Evolutionary conservation across 1,140 invertebrate species (phyloP).

Genomic region (Drosophila rufa): DNA sequence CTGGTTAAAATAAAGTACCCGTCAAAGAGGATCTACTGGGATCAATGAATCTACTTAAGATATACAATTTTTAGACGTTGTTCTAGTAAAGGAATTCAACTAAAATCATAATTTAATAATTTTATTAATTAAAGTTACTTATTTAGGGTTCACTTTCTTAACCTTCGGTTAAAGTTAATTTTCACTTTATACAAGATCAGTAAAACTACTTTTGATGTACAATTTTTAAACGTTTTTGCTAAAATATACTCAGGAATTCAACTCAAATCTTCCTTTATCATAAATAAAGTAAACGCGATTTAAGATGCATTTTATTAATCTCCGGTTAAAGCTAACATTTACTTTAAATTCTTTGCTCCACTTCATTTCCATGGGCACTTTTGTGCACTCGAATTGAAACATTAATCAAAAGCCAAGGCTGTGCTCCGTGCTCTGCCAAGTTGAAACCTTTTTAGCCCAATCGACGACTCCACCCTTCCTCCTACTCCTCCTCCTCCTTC

Average conservation of each 20-base stretch:
- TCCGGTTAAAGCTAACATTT: not conserved
- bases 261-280: too few relatives aligned
- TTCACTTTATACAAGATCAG: not conserved
- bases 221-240: too few relatives aligned
- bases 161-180: not conserved
- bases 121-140: too few relatives aligned
- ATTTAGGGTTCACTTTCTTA: not conserved
- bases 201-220: too few relatives aligned
- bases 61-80: too few relatives aligned
- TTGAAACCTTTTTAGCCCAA: conserved; percentile 18
- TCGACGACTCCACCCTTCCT: conserved; percentile 5
- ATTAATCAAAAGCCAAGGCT: conserved; percentile 18
- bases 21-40: not conserved
- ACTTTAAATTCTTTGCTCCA: not conserved
- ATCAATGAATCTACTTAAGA: too few relatives aligned
- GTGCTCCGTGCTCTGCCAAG: not conserved
- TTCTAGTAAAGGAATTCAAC: too few relatives aligned
- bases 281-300: not conserved
- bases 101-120: too few relatives aligned
- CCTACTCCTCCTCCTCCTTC: not conserved
- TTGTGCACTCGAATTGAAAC: conserved; percentile 14
- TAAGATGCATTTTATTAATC: not conserved
- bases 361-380: not conserved
- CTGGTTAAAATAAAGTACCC: not conserved
- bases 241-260: too few relatives aligned